phyloP scores from a whole-genome alignment of 2,797 vertebrate species.

The Gouania willdenowi region DNA sequence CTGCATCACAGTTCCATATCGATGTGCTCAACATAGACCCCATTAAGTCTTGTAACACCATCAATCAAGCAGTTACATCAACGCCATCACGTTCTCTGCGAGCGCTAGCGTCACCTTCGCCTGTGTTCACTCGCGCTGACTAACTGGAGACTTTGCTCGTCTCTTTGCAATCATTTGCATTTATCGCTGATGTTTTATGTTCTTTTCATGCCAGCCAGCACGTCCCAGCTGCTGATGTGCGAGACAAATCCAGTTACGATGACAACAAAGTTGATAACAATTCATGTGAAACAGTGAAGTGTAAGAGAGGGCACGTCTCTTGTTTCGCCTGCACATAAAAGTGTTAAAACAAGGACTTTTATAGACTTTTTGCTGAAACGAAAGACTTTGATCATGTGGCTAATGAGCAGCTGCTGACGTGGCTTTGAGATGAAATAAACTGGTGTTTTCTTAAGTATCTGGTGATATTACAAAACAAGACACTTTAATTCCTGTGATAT shows the following conservation, averaged over 20 bases:
- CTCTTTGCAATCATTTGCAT: constrained; percentile 21
- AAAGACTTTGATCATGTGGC: constrained; percentile 54
- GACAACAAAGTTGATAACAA: constrained; percentile 31
- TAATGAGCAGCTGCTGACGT: constrained; percentile 50
- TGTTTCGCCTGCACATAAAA: constrained; percentile 41
- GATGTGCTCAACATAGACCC: too few species aligned
- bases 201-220: constrained; percentile 11
- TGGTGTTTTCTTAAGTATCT: constrained; percentile 40
- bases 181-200: constrained; percentile 31
- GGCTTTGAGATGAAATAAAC: constrained; percentile 42
- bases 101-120: constrained; percentile 13
- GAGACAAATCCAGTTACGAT: constrained; percentile 20
- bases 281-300: constrained; percentile 32
- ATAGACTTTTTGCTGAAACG: constrained; percentile 21
- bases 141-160: constrained; percentile 26
- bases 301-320: constrained; percentile 38
- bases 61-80: constrained; percentile 19
- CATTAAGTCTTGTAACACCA: neutral
- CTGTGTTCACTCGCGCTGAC: constrained; percentile 20
- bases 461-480: constrained; percentile 22
- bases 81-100: constrained; percentile 10
- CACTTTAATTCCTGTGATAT: constrained; percentile 18
- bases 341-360: constrained; percentile 23
- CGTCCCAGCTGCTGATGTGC: constrained; percentile 25
- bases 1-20: neutral